phyloP scores from a whole-genome alignment of 2,888 invertebrate species.

The Sinhomidia bicolor region DNA sequence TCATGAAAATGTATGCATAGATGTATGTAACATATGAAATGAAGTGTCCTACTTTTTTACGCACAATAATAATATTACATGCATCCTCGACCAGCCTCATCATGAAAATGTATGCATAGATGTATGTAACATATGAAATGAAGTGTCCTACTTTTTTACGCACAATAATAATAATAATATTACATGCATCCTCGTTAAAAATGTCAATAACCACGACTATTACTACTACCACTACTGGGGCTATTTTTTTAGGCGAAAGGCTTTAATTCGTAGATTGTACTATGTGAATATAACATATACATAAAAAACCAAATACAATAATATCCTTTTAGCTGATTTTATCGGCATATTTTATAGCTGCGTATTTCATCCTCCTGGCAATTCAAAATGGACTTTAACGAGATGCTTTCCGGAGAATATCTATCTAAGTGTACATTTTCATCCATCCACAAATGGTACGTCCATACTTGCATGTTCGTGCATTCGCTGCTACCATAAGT shows the following conservation, averaged over 20 bases:
- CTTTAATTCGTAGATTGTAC: slow-evolving; percentile 39
- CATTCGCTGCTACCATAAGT: neutral
- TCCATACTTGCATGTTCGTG: neutral
- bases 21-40: neutral
- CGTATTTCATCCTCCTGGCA: slow-evolving; percentile 70
- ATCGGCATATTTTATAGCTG: slow-evolving; percentile 67
- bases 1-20: neutral
- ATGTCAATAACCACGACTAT: neutral
- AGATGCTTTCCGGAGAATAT: slow-evolving; percentile 68
- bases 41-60: slow-evolving; percentile 36
- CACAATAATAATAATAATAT: too few relatives aligned
- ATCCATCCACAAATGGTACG: neutral
- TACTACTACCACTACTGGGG: neutral
- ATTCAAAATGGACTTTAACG: slow-evolving; percentile 72
- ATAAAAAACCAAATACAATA: slow-evolving; percentile 68
- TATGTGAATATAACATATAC: slow-evolving; percentile 26
- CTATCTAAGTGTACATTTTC: neutral
- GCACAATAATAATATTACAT: slow-evolving; percentile 45
- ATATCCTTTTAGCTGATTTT: slow-evolving; percentile 67
- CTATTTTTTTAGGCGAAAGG: neutral
- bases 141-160: slow-evolving; percentile 32
- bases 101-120: neutral
- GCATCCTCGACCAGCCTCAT: neutral
- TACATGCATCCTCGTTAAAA: neutral
- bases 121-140: slow-evolving; percentile 1